phyloP scores from a whole-genome alignment of 2,113 vertebrate genomes.

The Ornithorhynchus anatinus region DNA sequence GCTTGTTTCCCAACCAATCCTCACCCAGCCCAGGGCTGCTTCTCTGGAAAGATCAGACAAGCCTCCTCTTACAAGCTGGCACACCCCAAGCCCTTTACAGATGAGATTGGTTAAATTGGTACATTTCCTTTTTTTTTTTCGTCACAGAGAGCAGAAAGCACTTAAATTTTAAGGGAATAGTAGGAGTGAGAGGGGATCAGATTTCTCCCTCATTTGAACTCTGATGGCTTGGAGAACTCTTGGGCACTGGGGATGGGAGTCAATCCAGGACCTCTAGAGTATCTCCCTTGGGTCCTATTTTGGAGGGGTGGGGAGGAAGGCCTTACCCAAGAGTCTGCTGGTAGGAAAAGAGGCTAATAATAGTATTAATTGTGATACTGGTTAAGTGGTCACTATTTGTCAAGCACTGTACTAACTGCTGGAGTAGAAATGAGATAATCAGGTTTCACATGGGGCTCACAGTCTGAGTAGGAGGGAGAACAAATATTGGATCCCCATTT shows the following conservation, averaged over 20 bases:
- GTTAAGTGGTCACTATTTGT: too few relatives aligned
- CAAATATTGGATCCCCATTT: too few relatives aligned
- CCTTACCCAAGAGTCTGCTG: not conserved
- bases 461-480: too few relatives aligned
- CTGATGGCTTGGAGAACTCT: not conserved
- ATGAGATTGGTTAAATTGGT: not conserved
- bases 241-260: not conserved
- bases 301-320: not conserved
- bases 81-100: not conserved
- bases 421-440: too few relatives aligned
- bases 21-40: too few relatives aligned
- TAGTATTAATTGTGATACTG: too few relatives aligned
- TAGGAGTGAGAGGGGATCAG: not conserved
- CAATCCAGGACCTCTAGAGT: not conserved
- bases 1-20: too few relatives aligned
- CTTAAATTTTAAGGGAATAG: not conserved
- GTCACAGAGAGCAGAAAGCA: not conserved
- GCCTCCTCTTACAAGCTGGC: not conserved
- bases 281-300: not conserved
- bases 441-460: too few relatives aligned
- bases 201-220: not conserved
- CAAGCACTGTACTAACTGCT: too few relatives aligned
- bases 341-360: not conserved
- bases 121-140: not conserved
- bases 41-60: not conserved